Conservation (phyloP, 2,888 invertebrate genomes). For the Campoplex capitator region DNA sequence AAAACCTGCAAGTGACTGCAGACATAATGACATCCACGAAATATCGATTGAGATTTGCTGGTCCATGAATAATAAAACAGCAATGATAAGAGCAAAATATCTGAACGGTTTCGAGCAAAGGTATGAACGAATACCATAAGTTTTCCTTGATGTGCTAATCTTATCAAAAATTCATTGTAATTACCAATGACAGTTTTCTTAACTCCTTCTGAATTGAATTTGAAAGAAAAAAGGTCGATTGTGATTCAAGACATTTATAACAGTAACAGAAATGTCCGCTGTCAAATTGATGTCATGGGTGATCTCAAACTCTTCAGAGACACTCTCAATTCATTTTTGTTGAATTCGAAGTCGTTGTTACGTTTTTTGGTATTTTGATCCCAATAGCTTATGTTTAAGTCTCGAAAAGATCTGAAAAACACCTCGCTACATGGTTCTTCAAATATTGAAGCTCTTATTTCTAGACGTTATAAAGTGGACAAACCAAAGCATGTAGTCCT, state of each 20-base stretch:
- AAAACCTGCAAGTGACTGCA: too few relatives aligned
- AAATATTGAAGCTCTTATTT: conserved; percentile 30
- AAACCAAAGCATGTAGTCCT: neutral
- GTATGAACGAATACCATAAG: neutral
- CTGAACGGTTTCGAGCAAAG: too few relatives aligned
- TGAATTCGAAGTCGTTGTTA: neutral
- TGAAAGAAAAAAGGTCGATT: neutral
- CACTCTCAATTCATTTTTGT: neutral
- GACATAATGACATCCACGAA: too few relatives aligned
- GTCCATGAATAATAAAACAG: too few relatives aligned
- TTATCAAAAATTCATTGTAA: neutral
- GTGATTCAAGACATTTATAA: neutral
- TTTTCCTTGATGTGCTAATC: neutral
- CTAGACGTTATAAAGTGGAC: conserved; percentile 5
- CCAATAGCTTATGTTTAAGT: neutral
- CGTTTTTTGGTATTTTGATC: neutral
- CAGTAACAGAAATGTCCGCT: neutral
- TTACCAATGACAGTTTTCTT: neutral
- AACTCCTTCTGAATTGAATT: neutral
- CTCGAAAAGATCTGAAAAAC: neutral
- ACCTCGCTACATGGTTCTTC: neutral
- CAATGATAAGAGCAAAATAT: too few relatives aligned
- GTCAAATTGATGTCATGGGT: neutral
- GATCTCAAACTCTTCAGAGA: neutral
- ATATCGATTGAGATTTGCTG: too few relatives aligned